Percentiles rank a stretch among this genome's conserved stretches.
These are phyloP conservation scores for Antechinus flavipes DNA, from an alignment of 2,113 vertebrate genomes.

Conservation along the genomic window DNA sequence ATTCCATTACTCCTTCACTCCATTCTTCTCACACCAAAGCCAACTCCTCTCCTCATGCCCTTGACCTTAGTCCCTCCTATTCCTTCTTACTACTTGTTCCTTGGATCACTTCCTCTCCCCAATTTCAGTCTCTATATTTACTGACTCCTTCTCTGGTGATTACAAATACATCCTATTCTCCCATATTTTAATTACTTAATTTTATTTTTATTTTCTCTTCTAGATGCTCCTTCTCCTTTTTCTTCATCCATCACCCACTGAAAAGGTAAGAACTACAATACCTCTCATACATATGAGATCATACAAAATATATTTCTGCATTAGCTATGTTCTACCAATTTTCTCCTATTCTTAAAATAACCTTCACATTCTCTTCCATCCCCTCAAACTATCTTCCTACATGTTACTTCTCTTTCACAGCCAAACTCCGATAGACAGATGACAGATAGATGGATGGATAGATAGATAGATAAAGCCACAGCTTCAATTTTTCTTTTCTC, in stretches of 20 bases:
- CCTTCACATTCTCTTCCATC: neutral
- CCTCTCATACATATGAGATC: neutral
- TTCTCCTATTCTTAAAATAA: neutral
- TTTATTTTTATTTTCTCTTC: neutral
- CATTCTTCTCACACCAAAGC: neutral
- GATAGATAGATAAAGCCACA: neutral
- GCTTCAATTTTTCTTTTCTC: neutral
- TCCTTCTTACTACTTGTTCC: neutral
- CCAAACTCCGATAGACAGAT: neutral
- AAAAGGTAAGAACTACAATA: neutral
- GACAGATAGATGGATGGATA: neutral
- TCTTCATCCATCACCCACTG: neutral
- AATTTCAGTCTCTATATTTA: neutral
- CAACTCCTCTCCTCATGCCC: neutral
- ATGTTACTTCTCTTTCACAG: neutral
- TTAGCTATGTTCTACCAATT: neutral
- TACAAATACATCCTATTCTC: neutral
- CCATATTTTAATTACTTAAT: neutral
- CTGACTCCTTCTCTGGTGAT: neutral
- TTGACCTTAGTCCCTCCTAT: neutral
- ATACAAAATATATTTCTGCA: neutral
- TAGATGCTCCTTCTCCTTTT: neutral
- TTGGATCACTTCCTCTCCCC: neutral
- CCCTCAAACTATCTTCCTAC: neutral
- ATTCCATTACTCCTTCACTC: neutral